Conservation (phyloP, 1,140 invertebrate species). For the Leptinotarsa defecta region DNA sequence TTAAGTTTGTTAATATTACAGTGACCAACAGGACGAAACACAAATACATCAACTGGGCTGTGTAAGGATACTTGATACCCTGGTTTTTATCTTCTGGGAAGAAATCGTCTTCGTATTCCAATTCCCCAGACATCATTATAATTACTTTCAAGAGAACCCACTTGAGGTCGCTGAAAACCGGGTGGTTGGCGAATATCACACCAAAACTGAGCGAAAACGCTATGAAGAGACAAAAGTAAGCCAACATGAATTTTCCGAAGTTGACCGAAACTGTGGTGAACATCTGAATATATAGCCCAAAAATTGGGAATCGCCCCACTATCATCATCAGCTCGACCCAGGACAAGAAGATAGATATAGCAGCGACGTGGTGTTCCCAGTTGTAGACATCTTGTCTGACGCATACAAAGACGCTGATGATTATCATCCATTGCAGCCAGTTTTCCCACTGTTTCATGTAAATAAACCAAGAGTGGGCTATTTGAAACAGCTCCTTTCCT, state of each 20-base stretch:
- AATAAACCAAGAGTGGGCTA: constrained; percentile 67
- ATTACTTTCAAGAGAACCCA: constrained; percentile 75
- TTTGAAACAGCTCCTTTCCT: constrained; percentile 75
- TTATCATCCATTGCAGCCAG: constrained; percentile 79
- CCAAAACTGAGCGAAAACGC: constrained; percentile 79
- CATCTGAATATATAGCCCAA: constrained; percentile 85
- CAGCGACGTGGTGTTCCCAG: constrained; percentile 82
- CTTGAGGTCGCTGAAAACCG: constrained; percentile 67
- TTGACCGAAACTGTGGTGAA: constrained; percentile 82
- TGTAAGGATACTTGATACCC: constrained; percentile 65
- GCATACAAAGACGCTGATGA: constrained; percentile 68
- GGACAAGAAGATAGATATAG: constrained; percentile 74
- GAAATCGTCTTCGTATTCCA: constrained; percentile 85
- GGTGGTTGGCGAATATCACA: constrained; percentile 77
- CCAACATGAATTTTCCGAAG: constrained; percentile 80
- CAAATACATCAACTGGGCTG: constrained; percentile 76
- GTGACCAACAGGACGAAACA: constrained; percentile 81
- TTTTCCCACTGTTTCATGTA: constrained; percentile 83
- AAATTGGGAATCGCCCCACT: constrained; percentile 81
- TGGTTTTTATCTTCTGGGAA: constrained; percentile 62
- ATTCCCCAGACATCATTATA: constrained; percentile 86
- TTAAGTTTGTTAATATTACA: constrained; percentile 82
- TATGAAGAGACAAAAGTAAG: constrained; percentile 78
- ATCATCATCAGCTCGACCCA: constrained; percentile 84
- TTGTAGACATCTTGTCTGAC: constrained; percentile 59